Evolutionary conservation across 2,888 invertebrate genomes (phyloP).

Genomic region (Chymomyza caudatula): DNA sequence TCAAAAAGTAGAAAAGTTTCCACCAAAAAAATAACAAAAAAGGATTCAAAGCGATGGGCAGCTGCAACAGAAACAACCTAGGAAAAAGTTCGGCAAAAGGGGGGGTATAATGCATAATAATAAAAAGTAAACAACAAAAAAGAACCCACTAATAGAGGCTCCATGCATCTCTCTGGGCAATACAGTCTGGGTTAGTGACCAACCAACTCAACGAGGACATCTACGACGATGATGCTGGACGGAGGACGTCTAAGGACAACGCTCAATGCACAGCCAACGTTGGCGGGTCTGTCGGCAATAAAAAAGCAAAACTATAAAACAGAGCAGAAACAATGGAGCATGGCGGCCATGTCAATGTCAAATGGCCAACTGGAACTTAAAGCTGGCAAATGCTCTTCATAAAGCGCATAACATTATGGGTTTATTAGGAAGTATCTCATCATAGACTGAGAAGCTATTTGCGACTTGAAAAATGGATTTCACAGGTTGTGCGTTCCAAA

Average conservation of each 20-base stretch:
- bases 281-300: not conserved
- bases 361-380: not conserved
- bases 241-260: not conserved
- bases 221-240: not conserved
- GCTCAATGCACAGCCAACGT: not conserved
- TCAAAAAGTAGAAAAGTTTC: not conserved
- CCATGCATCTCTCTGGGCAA: conserved; percentile 15
- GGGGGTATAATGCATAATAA: not conserved
- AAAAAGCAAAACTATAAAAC: not conserved
- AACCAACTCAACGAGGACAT: not conserved
- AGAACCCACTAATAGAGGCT: conserved; percentile 44
- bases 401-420: no score
- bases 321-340: not conserved
- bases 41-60: not conserved
- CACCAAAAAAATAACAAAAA: not conserved
- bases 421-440: no score
- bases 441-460: no score
- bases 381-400: not conserved
- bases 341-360: not conserved
- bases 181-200: not conserved
- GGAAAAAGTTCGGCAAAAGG: not conserved
- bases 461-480: no score
- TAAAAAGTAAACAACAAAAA: conserved; percentile 4
- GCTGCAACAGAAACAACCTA: not conserved
- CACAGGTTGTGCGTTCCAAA: no score